Evolutionary conservation across 2,797 vertebrate species (phyloP).

Genomic region (Clarias fuscus): DNA sequence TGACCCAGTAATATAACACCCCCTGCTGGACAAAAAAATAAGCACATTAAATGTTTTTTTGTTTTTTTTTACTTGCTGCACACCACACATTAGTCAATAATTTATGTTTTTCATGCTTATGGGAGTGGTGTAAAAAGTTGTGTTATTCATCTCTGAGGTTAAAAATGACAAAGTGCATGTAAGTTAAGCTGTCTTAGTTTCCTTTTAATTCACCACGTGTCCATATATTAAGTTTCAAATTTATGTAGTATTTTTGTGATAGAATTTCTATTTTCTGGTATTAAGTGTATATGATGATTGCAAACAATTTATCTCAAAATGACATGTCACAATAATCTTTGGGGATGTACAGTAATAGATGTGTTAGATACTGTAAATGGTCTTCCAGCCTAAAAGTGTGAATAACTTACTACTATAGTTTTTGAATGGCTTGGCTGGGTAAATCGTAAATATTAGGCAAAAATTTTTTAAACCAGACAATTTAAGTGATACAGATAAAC

Average conservation of each 20-base stretch:
- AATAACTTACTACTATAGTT: neutral
- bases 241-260: neutral
- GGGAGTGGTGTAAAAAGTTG: neutral
- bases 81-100: neutral
- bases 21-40: constrained; percentile 16
- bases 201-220: neutral
- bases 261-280: neutral
- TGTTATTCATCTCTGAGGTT: neutral
- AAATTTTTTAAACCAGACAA: no score
- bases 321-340: neutral
- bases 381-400: no score
- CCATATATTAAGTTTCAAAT: neutral
- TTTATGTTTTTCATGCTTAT: neutral
- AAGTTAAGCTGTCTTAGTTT: neutral
- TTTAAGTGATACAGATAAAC: no score
- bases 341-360: neutral
- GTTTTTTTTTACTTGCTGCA: neutral
- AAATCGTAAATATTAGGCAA: no score
- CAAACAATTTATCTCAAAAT: neutral
- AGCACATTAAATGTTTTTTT: neutral
- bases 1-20: neutral
- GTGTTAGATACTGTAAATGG: neutral
- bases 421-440: neutral
- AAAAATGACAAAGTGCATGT: neutral
- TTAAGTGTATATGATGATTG: neutral